These are phyloP conservation scores for Lordiphosa mommai DNA, from an alignment of 1,140 invertebrate species.

Conservation along the genomic window DNA sequence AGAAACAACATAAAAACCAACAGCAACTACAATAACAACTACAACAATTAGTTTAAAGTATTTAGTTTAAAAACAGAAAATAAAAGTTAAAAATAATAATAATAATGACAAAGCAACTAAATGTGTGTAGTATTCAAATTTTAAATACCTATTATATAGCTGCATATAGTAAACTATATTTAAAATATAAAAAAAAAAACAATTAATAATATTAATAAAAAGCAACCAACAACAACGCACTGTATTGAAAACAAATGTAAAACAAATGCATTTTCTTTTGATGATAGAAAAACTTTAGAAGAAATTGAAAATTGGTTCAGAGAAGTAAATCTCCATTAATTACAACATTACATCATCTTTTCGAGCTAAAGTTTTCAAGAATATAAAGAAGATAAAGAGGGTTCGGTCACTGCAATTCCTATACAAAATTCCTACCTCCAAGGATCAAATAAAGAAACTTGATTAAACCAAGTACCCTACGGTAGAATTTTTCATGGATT, in stretches of 20 bases:
- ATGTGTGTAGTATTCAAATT: slow-evolving; percentile 72
- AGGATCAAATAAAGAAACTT: no score
- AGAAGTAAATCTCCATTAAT: no score
- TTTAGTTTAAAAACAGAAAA: slow-evolving; percentile 58
- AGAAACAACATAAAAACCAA: not conserved
- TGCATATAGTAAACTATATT: slow-evolving; percentile 74
- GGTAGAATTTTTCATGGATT: no score
- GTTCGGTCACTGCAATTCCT: no score
- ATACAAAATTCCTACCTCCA: no score
- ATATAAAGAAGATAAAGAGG: no score
- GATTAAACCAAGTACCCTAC: no score
- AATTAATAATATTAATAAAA: slow-evolving; percentile 39
- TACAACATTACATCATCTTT: no score
- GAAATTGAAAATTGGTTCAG: no score
- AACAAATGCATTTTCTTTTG: not conserved
- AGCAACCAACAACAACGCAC: slow-evolving; percentile 39
- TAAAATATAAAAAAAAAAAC: slow-evolving; percentile 72
- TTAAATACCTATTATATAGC: slow-evolving; percentile 73
- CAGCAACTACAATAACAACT: slow-evolving; percentile 39
- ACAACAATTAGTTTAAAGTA: slow-evolving; percentile 61
- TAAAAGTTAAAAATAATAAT: slow-evolving; percentile 31
- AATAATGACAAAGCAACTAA: slow-evolving; percentile 37
- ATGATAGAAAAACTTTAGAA: no score
- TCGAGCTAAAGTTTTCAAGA: no score
- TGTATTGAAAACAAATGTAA: slow-evolving; percentile 48